A percentile compares a stretch with the other conserved stretches of the same genome.
phyloP scores from a whole-genome alignment of 2,113 vertebrate species.

The Piaya cayana region DNA sequence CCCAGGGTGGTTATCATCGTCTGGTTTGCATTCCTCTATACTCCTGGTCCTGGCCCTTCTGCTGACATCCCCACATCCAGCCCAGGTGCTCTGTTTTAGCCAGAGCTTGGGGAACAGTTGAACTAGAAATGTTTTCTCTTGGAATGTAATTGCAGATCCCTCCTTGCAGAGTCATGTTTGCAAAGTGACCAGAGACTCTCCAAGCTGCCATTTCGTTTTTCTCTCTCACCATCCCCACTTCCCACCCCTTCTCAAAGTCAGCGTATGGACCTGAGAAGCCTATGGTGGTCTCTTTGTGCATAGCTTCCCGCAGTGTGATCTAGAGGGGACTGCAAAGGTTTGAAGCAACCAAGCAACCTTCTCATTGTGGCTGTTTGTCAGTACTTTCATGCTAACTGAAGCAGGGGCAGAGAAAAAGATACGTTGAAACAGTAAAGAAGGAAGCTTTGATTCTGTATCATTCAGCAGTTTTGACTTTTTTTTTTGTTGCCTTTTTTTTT shows the following conservation, averaged over 20 bases:
- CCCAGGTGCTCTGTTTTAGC: background rate
- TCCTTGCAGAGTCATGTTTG: background rate
- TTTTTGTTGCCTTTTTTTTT: conserved; percentile 4
- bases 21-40: background rate
- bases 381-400: background rate
- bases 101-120: background rate
- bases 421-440: background rate
- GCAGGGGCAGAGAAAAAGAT: background rate
- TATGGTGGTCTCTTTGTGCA: background rate
- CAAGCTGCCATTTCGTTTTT: background rate
- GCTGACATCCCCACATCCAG: background rate
- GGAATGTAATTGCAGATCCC: background rate
- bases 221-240: background rate
- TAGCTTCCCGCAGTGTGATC: background rate
- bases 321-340: background rate
- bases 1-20: background rate
- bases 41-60: background rate
- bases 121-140: background rate
- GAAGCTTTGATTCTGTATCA: background rate
- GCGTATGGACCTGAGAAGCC: background rate
- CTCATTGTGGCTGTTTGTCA: background rate
- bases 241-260: background rate
- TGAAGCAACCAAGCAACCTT: background rate
- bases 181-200: background rate
- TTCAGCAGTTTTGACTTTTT: conserved; percentile 35